phyloP scores from a whole-genome alignment of 2,113 vertebrate species.

The Indri indri region DNA sequence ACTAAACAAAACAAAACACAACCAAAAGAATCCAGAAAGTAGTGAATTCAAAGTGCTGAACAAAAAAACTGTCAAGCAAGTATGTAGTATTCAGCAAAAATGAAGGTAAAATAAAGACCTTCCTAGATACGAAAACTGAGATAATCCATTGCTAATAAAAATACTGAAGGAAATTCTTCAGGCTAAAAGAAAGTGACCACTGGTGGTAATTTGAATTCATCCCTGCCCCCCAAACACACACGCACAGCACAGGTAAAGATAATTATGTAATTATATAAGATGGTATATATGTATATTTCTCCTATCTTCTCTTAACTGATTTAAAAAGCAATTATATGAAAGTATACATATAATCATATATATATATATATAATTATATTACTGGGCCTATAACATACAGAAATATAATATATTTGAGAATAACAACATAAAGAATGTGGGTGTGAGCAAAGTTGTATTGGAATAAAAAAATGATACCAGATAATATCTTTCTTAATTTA shows the following conservation, averaged over 20 bases:
- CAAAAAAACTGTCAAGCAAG: not conserved
- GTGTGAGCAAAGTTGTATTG: not conserved
- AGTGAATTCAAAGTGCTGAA: not conserved
- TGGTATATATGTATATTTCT: not conserved
- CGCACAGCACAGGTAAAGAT: not conserved
- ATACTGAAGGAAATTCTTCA: not conserved
- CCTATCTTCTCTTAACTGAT: not conserved
- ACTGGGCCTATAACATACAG: not conserved
- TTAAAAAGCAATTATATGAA: not conserved
- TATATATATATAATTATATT: not conserved
- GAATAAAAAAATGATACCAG: not conserved
- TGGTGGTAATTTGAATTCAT: not conserved
- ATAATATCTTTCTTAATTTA: not conserved
- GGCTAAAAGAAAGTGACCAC: not conserved
- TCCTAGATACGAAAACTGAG: not conserved
- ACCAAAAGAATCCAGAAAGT: not conserved
- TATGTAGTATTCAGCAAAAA: not conserved
- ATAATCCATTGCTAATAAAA: not conserved
- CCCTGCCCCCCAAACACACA: rapidly evolving
- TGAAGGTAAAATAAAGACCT: not conserved
- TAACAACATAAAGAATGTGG: not conserved
- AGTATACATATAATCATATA: not conserved
- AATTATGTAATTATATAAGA: not conserved
- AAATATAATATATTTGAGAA: not conserved
- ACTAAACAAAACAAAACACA: no score